Conservation (phyloP, 2,888 invertebrate species). For the Leptinotarsa tumamoca region DNA sequence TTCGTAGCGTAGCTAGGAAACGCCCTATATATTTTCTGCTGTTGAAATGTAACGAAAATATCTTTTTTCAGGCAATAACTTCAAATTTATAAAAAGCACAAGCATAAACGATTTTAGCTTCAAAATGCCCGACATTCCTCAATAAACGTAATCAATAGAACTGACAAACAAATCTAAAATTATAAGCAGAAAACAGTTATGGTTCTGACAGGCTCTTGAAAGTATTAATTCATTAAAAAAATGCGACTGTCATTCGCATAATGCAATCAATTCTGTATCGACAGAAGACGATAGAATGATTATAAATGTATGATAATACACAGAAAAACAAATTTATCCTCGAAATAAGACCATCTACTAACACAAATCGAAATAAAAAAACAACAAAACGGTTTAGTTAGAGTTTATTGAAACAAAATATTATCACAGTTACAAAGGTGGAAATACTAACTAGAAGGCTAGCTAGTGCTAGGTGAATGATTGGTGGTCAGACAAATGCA, state of each 20-base stretch:
- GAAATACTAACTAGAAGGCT: not conserved
- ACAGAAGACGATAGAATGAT: not conserved
- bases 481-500: not conserved
- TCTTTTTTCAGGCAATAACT: too few relatives aligned
- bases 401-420: constrained; percentile 13
- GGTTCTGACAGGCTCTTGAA: not conserved
- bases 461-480: constrained; percentile 10
- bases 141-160: not conserved
- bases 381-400: constrained; percentile 13
- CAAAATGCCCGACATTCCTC: not conserved
- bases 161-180: not conserved
- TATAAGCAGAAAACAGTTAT: not conserved
- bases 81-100: not conserved
- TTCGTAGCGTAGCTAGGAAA: too few relatives aligned
- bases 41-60: too few relatives aligned
- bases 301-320: not conserved
- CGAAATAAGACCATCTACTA: not conserved
- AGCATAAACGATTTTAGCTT: not conserved
- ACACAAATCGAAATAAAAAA: constrained; percentile 1
- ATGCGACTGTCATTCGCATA: not conserved
- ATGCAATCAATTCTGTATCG: not conserved
- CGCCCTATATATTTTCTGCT: too few relatives aligned
- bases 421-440: constrained; percentile 14
- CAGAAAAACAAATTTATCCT: not conserved
- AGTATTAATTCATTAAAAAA: not conserved